phyloP scores from a whole-genome alignment of 2,888 invertebrate genomes.

The Tyria jacobaeae region DNA sequence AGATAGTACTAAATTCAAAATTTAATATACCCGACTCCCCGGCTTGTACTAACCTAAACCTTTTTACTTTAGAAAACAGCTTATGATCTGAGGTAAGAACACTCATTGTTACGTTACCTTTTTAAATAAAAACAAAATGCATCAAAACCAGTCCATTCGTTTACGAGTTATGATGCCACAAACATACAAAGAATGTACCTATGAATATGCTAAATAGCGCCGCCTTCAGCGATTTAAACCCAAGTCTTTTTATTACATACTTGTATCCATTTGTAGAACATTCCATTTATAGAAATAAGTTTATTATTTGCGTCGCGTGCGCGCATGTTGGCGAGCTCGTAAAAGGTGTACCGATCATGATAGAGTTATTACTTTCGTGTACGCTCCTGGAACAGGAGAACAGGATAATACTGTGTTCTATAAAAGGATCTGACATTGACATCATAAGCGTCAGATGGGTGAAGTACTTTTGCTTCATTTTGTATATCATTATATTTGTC shows the following conservation, averaged over 20 bases:
- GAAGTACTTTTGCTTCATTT: conserved; percentile 8
- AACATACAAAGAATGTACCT: conserved; percentile 24
- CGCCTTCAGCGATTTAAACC: conserved; percentile 6
- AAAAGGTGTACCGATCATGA: conserved; percentile 28
- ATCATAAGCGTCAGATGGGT: conserved; percentile 31
- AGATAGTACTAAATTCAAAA: too few species aligned
- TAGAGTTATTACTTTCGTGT: conserved; percentile 30
- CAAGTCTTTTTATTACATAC: conserved; percentile 18
- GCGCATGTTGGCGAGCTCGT: conserved; percentile 30
- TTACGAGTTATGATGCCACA: too few species aligned
- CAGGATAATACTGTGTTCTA: conserved; percentile 24
- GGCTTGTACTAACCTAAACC: too few species aligned
- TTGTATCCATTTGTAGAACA: conserved; percentile 25
- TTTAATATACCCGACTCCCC: too few species aligned
- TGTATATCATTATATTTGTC: background rate
- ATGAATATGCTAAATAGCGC: conserved; percentile 15
- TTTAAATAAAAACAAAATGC: too few species aligned
- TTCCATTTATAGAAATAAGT: conserved; percentile 43
- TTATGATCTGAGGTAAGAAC: too few species aligned
- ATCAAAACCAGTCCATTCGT: too few species aligned
- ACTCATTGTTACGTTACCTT: too few species aligned
- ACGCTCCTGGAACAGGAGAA: conserved; percentile 4
- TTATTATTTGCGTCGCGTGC: conserved; percentile 48
- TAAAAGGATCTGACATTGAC: conserved; percentile 36
- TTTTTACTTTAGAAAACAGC: too few species aligned